Conservation (phyloP, 1,140 invertebrate genomes). For the Homarus americanus region DNA sequence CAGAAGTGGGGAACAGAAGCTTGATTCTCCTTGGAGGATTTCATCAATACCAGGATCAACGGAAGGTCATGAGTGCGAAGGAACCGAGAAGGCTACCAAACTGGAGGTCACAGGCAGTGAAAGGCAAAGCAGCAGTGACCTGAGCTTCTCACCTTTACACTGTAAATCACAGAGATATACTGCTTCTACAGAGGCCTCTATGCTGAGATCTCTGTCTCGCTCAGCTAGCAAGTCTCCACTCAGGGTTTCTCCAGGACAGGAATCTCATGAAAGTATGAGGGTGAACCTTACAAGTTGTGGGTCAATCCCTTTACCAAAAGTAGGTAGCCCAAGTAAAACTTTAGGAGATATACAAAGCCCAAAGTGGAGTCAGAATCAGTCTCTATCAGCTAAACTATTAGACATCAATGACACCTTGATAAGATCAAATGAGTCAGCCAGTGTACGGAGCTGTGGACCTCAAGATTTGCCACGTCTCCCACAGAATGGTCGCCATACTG, state of each 20-base stretch:
- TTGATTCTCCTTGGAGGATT: background rate
- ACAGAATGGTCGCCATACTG: slow-evolving; percentile 46
- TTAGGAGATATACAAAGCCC: slow-evolving; percentile 26
- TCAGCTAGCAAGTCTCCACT: slow-evolving; percentile 29
- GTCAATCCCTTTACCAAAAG: slow-evolving; percentile 53
- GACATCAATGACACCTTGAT: slow-evolving; percentile 24
- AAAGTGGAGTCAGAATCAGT: slow-evolving; percentile 36
- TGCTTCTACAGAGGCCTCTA: background rate
- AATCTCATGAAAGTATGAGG: background rate
- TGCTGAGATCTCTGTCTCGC: background rate
- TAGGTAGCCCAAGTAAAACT: slow-evolving; percentile 30
- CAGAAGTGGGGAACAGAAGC: slow-evolving; percentile 27
- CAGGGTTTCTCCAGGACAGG: background rate
- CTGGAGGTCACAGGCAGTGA: background rate
- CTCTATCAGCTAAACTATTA: slow-evolving; percentile 8
- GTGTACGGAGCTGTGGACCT: slow-evolving; percentile 15
- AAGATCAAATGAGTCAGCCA: slow-evolving; percentile 13
- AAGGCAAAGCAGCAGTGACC: slow-evolving; percentile 22
- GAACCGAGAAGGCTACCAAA: background rate
- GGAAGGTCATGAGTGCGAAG: background rate
- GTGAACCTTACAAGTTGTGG: slow-evolving; percentile 18
- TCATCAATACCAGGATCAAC: slow-evolving; percentile 1
- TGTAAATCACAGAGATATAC: background rate
- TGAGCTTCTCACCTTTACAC: slow-evolving; percentile 23
- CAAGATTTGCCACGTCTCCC: slow-evolving; percentile 50